A percentile compares a stretch with the other conserved stretches of the same genome.
phyloP scores from a whole-genome alignment of 2,888 invertebrate species.

The Caenorhabditis plicata region DNA sequence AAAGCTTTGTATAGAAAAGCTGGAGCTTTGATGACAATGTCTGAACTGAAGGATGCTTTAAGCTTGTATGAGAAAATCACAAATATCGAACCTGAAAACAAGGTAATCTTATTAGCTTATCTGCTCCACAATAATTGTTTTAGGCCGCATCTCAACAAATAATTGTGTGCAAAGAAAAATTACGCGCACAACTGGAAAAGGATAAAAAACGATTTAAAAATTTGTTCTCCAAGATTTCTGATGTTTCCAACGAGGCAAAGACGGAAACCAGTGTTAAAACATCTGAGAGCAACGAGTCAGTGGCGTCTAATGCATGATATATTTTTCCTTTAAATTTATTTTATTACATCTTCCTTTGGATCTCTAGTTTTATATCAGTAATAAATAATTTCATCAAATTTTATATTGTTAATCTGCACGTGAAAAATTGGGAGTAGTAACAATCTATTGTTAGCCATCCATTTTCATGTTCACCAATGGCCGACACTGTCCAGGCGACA shows the following conservation, averaged over 20 bases:
- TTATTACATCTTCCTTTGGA: too few relatives aligned
- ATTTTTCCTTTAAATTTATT: neutral
- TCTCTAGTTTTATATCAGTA: too few relatives aligned
- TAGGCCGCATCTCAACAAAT: slow-evolving; percentile 67
- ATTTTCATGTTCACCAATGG: slow-evolving; percentile 14
- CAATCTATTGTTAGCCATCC: slow-evolving; percentile 34
- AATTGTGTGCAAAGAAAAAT: slow-evolving; percentile 73
- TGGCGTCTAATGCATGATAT: slow-evolving; percentile 7
- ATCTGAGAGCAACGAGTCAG: slow-evolving; percentile 19
- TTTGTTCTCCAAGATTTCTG: slow-evolving; percentile 81
- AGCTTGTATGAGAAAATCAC: slow-evolving; percentile 79
- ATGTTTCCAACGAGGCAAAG: slow-evolving; percentile 8
- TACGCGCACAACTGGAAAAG: slow-evolving; percentile 77
- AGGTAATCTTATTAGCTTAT: slow-evolving; percentile 55
- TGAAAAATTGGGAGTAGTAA: slow-evolving; percentile 34
- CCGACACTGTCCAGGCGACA: slow-evolving; percentile 33
- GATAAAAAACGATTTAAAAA: slow-evolving; percentile 83
- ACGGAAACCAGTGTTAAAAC: slow-evolving; percentile 16
- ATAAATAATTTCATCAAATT: too few relatives aligned
- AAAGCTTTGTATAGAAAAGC: slow-evolving; percentile 81
- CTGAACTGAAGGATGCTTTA: slow-evolving; percentile 79
- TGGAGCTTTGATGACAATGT: slow-evolving; percentile 62
- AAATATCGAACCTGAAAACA: slow-evolving; percentile 81
- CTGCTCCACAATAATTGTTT: slow-evolving; percentile 1
- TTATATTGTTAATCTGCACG: slow-evolving; percentile 24